Base-by-base conservation (phyloP, 2,888 invertebrate genomes). In the Agrochola lota region DNA sequence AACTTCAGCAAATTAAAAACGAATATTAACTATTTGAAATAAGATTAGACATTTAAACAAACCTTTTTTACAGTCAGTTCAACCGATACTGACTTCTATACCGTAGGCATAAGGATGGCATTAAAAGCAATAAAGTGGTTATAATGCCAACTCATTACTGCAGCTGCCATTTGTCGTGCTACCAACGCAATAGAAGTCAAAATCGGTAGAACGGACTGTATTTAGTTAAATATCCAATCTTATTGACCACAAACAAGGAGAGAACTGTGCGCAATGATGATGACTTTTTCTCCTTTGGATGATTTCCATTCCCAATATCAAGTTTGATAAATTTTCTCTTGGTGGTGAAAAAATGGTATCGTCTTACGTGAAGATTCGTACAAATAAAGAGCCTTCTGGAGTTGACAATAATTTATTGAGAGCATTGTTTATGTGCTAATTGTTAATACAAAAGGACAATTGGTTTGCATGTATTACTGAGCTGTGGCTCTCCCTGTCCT, bases 401-500 rank as follows among this genome's bases (percentile, higher is more conserved):
- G 15, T 26, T 30, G 43, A 20, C 23, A 26, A 40, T 59, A 26
- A 69, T 40, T 17, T 35, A 49, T 1, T 6, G n/a, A 20, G n/a
- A 5, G 40, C 20, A 15, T 20, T 70, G 40, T 40, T 40, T 35
- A 35, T 30, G 30, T 43, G 30, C 43, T n/a, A 23, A n/a, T 46
- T 70, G 15, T 1, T 3, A 26, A 59, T 49, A 35, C 23, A 35
- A 70, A 55, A 30, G 6, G 5, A 17, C 6, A 57, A 57, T n/a
- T 59, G 2, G 2, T 64, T 17, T 17, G 23, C 20, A 67, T 30
- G 5, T 2, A 17, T n/a, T 3, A 23, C 26, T 46, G 11, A 26
- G 4, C 15, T 20, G 26, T 46, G 23, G 35, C n/a, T 20, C 46
- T 17, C 1, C 20, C 46, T 70, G 35, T 1, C 67, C 84, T 83